A percentile compares a stretch with the other conserved stretches of the same genome.
Conservation (phyloP, 1,140 invertebrate genomes). For the Calliopsis andreniformis region DNA sequence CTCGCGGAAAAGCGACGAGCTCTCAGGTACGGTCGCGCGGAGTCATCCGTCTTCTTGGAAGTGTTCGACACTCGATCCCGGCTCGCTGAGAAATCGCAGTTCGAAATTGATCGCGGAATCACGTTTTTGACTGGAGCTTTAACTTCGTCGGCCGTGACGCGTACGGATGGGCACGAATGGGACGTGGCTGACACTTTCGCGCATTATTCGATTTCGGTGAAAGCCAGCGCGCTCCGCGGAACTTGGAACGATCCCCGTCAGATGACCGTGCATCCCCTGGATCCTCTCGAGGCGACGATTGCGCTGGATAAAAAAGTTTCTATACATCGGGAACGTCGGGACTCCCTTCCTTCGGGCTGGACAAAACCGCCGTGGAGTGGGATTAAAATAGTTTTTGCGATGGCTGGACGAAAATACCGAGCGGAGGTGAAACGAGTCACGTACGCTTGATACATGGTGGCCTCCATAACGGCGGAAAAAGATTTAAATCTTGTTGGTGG, state of each 20-base stretch:
- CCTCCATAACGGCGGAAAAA: not conserved
- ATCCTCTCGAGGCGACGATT: slow-evolving; percentile 30
- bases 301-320: slow-evolving; percentile 36
- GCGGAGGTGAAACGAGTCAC: slow-evolving; percentile 11
- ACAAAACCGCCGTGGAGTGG: slow-evolving; percentile 18
- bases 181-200: not conserved
- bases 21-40: not conserved
- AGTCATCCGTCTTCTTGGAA: slow-evolving; percentile 38
- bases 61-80: slow-evolving; percentile 3
- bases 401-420: slow-evolving; percentile 5
- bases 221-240: slow-evolving; percentile 10
- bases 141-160: slow-evolving; percentile 23
- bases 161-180: not conserved
- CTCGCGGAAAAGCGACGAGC: not conserved
- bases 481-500: not conserved
- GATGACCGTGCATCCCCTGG: slow-evolving; percentile 38
- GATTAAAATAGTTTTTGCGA: slow-evolving; percentile 45
- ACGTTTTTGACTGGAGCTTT: slow-evolving; percentile 28
- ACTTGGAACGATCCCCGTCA: slow-evolving; percentile 35
- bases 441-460: slow-evolving; percentile 4
- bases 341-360: slow-evolving; percentile 40
- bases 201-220: slow-evolving; percentile 46
- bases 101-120: slow-evolving; percentile 14
- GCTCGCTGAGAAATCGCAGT: slow-evolving; percentile 40
- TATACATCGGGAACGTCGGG: slow-evolving; percentile 18